Conservation (phyloP, 2,888 invertebrate genomes). For the Ophion slaviceki region DNA sequence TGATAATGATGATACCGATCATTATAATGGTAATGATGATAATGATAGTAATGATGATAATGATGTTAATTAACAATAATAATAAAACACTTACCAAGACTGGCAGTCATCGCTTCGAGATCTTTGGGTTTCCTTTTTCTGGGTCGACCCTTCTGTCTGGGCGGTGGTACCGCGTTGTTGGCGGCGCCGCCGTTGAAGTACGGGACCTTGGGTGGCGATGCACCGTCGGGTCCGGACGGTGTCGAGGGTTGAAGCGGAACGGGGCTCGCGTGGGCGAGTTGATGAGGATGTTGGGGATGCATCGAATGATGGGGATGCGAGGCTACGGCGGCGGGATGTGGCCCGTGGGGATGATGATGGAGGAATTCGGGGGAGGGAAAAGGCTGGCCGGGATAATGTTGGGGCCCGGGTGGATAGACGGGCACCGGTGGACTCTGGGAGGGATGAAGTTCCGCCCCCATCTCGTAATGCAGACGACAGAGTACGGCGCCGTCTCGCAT, state of each 20-base stretch:
- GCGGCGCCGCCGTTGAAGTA: slow-evolving; percentile 86
- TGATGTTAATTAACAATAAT: slow-evolving; percentile 15
- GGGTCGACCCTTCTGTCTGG: slow-evolving; percentile 96
- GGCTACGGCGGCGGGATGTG: slow-evolving; percentile 77
- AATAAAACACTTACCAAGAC: slow-evolving; percentile 88
- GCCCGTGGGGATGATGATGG: slow-evolving; percentile 81
- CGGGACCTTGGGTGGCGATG: slow-evolving; percentile 83
- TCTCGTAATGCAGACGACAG: slow-evolving; percentile 91
- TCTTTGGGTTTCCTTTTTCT: slow-evolving; percentile 97
- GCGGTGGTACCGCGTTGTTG: slow-evolving; percentile 85
- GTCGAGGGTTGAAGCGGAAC: slow-evolving; percentile 85
- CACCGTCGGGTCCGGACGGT: slow-evolving; percentile 84
- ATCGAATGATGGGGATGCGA: slow-evolving; percentile 74
- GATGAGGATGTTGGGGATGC: slow-evolving; percentile 84
- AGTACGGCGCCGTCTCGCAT: slow-evolving; percentile 94
- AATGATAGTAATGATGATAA: slow-evolving; percentile 2
- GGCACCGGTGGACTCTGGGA: slow-evolving; percentile 82
- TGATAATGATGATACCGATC: not conserved
- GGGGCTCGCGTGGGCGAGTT: slow-evolving; percentile 81
- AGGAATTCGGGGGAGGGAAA: slow-evolving; percentile 85
- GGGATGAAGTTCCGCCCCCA: slow-evolving; percentile 83
- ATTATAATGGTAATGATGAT: not conserved
- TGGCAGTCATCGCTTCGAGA: slow-evolving; percentile 93
- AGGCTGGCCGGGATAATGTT: slow-evolving; percentile 85
- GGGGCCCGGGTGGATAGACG: slow-evolving; percentile 81